phyloP scores from a whole-genome alignment of 2,888 invertebrate species.

The Tenthredo notha region DNA sequence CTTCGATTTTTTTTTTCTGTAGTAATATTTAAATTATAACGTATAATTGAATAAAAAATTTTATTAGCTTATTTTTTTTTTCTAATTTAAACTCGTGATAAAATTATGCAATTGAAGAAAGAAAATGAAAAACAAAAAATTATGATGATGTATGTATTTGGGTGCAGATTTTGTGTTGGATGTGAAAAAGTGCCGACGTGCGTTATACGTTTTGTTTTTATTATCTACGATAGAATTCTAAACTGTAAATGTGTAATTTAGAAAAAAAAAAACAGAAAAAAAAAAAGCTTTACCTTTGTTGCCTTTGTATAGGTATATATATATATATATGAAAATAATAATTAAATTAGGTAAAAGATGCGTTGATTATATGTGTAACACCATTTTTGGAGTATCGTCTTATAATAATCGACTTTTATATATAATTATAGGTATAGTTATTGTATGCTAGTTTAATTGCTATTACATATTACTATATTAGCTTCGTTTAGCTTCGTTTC shows the following conservation, averaged over 20 bases:
- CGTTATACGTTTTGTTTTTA: background rate
- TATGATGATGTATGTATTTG: background rate
- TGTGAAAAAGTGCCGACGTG: background rate
- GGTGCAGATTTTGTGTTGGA: background rate
- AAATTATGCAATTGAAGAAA: background rate
- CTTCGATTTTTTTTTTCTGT: too few species aligned
- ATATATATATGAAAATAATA: slow-evolving; percentile 53
- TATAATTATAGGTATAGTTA: background rate
- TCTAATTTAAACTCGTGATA: slow-evolving; percentile 1
- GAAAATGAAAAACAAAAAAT: background rate
- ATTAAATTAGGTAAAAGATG: slow-evolving; percentile 56
- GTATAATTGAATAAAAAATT: background rate
- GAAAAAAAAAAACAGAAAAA: background rate
- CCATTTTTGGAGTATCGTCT: slow-evolving; percentile 38
- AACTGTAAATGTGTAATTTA: slow-evolving; percentile 30
- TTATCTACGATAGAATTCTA: slow-evolving; percentile 8
- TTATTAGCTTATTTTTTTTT: too few species aligned
- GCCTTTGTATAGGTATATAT: slow-evolving; percentile 56
- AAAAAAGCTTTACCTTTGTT: slow-evolving; percentile 60
- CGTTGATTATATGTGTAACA: slow-evolving; percentile 60
- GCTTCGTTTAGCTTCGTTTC: background rate
- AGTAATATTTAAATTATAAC: background rate
- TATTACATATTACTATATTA: slow-evolving; percentile 30
- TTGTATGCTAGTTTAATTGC: background rate
- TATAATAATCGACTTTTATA: slow-evolving; percentile 39